Conservation (phyloP, 2,888 invertebrate genomes). For the Tetragonisca angustula region DNA sequence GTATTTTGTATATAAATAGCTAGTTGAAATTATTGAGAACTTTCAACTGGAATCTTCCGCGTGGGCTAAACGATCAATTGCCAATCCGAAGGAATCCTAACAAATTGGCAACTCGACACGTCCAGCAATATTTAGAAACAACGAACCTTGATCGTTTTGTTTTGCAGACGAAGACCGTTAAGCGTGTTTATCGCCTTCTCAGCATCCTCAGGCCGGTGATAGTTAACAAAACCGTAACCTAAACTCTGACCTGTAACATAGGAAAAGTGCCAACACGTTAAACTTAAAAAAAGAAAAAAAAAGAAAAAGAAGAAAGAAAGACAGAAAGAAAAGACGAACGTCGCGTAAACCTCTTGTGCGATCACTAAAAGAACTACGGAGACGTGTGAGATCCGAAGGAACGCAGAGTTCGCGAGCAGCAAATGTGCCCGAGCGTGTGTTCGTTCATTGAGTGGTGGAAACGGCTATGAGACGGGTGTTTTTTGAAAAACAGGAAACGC, state of each 20-base stretch:
- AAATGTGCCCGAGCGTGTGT: background rate
- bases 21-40: background rate
- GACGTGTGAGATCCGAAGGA: background rate
- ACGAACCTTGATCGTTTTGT: slow-evolving; percentile 98
- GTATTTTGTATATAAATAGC: background rate
- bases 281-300: background rate
- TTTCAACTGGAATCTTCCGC: too few relatives aligned
- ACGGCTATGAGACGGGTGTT: background rate
- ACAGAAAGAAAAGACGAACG: too few relatives aligned
- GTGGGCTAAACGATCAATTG: background rate
- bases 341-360: background rate
- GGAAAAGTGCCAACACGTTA: background rate
- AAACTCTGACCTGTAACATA: slow-evolving; percentile 94
- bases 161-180: slow-evolving; percentile 98
- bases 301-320: background rate
- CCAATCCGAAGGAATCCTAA: slow-evolving; percentile 3
- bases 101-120: slow-evolving; percentile 6
- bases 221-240: slow-evolving; percentile 99
- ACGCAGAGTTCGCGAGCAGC: background rate
- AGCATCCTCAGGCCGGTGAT: slow-evolving; percentile 98
- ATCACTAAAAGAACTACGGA: background rate
- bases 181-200: slow-evolving; percentile 99
- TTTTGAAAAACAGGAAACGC: slow-evolving; percentile 48
- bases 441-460: slow-evolving; percentile 21
- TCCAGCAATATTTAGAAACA: background rate